A percentile compares a stretch with the other conserved stretches of the same genome.
These are phyloP conservation scores for Dryas iulia DNA, from an alignment of 1,140 invertebrate genomes.

Conservation along the genomic window DNA sequence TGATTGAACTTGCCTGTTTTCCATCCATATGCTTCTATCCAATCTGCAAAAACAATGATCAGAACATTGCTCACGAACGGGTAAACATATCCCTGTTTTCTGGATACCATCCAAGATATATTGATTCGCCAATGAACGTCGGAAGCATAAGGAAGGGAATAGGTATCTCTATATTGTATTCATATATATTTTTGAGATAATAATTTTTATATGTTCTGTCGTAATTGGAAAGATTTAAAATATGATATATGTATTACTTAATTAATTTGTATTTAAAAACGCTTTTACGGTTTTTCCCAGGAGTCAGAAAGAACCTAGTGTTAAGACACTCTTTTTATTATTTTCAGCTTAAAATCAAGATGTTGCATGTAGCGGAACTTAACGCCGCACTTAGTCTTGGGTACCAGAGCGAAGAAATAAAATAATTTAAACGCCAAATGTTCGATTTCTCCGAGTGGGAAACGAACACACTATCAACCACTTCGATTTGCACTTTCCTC, in stretches of 20 bases:
- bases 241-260: background rate
- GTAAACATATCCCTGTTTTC: slow-evolving; percentile 50
- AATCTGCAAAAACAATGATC: slow-evolving; percentile 58
- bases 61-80: slow-evolving; percentile 41
- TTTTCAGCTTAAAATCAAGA: too few relatives aligned
- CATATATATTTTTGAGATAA: background rate
- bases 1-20: slow-evolving; percentile 34
- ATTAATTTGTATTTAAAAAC: too few relatives aligned
- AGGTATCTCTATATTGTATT: slow-evolving; percentile 9
- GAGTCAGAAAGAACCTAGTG: too few relatives aligned
- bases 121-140: slow-evolving; percentile 45
- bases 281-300: too few relatives aligned
- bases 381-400: too few relatives aligned
- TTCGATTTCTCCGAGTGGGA: too few relatives aligned
- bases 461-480: too few relatives aligned
- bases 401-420: too few relatives aligned
- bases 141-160: slow-evolving; percentile 7
- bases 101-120: slow-evolving; percentile 53
- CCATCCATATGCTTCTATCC: slow-evolving; percentile 36
- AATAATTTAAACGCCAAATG: too few relatives aligned
- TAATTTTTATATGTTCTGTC: background rate
- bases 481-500: too few relatives aligned
- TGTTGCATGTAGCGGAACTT: too few relatives aligned
- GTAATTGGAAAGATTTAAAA: background rate
- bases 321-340: too few relatives aligned